Evolutionary conservation across 2,113 vertebrate species (phyloP), one percentile per base, ranked within the genome.

Genomic region (Synodontis membranacea): DNA sequence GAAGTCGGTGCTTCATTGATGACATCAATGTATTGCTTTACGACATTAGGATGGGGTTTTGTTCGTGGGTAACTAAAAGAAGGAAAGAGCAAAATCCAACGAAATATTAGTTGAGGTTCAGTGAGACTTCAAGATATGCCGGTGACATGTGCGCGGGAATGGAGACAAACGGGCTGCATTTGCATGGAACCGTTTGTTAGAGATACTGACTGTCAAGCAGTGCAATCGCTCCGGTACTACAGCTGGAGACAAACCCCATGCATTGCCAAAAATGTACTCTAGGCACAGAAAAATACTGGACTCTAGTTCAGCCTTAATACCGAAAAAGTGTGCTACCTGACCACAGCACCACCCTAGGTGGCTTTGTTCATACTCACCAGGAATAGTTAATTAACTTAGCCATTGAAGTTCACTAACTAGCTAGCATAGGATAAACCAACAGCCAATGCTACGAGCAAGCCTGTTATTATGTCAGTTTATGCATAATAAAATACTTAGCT

Each of bases 171-270:
- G 79, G 88, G 81, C 86, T 31, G 52, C 81, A 85, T 91, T 92
- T 91, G 70, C 82, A 88, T 60, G 86, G 86, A 91, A 90, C 92
- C 92, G 89, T 94, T 91, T 93, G 93, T 87, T 87, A 89, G 86
- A 87, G 52, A 88, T 76, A 62, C 79, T 66, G 87, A 84, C 88
- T 93, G 93, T 92, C 94, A 94, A 92, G 82, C 54, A 21, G 87
- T 89, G 86, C 84, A 90, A 84, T 84, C 81, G 89, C 86, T 87
- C 90, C 87, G 88, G 87, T 88, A 82, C 44, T 74, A 88, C 89
- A 89, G 91, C 90, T 90, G 89, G 87, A 62, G 50, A 87, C 88
- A 28, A 72, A 74, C 82, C 85, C 89, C 86, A 87, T 85, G 70
- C 31, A 50, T 19, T 74, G 68, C 11, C 37, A 68, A 82, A 52